A percentile compares a stretch with the other conserved stretches of the same genome.
phyloP scores from a whole-genome alignment of 2,888 invertebrate genomes.

The Andrena hattorfiana region DNA sequence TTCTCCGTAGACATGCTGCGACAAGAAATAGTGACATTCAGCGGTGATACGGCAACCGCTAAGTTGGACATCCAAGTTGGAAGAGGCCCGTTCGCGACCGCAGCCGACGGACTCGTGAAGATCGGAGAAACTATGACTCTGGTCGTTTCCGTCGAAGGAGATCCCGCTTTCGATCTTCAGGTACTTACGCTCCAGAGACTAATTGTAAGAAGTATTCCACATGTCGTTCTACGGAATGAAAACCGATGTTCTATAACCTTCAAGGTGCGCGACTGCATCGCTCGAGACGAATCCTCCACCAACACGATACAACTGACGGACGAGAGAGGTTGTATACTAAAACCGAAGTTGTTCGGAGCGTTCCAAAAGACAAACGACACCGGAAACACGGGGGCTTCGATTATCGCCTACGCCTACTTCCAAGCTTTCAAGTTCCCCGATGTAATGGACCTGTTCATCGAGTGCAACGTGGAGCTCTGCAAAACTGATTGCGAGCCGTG shows the following conservation, averaged over 20 bases:
- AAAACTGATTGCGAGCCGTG: slow-evolving; percentile 92
- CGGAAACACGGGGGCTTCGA: slow-evolving; percentile 90
- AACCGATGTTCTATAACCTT: background rate
- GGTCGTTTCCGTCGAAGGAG: slow-evolving; percentile 92
- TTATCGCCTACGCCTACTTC: slow-evolving; percentile 92
- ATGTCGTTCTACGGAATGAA: background rate
- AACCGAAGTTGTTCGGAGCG: slow-evolving; percentile 92
- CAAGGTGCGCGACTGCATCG: slow-evolving; percentile 90
- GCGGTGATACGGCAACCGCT: slow-evolving; percentile 93
- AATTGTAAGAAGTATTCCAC: background rate
- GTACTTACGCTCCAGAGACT: slow-evolving; percentile 56
- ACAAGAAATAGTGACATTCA: slow-evolving; percentile 93
- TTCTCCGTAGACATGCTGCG: slow-evolving; percentile 92
- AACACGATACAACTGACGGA: slow-evolving; percentile 91
- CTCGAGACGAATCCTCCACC: slow-evolving; percentile 89
- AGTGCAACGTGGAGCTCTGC: slow-evolving; percentile 93
- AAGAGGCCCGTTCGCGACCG: slow-evolving; percentile 91
- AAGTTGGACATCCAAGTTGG: slow-evolving; percentile 92
- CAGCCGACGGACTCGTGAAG: slow-evolving; percentile 91
- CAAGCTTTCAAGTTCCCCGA: slow-evolving; percentile 94
- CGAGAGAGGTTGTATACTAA: slow-evolving; percentile 91
- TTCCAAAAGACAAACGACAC: slow-evolving; percentile 93
- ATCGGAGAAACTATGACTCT: slow-evolving; percentile 94
- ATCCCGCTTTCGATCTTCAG: slow-evolving; percentile 92
- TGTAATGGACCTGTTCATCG: slow-evolving; percentile 92